Percentiles rank a stretch among this genome's conserved stretches.
Evolutionary conservation across 2,113 vertebrate genomes (phyloP).

Genomic region (Xiphophorus maculatus): DNA sequence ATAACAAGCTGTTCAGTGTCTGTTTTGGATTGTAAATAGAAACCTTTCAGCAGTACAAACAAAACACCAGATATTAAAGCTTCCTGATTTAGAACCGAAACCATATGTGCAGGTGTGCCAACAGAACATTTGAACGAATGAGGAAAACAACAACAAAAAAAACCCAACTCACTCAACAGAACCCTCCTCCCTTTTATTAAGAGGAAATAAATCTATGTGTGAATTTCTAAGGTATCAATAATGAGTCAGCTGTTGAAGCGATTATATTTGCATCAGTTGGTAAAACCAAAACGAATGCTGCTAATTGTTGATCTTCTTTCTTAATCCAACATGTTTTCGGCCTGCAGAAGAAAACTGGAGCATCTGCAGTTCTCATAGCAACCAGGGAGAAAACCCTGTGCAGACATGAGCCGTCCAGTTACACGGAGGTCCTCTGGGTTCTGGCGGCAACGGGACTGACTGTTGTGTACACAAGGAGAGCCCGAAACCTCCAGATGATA

Average conservation of each 20-base stretch:
- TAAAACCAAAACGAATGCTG: neutral
- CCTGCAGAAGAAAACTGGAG: neutral
- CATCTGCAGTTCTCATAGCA: neutral
- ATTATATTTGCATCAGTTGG: neutral
- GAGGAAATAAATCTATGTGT: neutral
- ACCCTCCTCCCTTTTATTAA: neutral
- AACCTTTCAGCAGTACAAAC: neutral
- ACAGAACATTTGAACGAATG: neutral
- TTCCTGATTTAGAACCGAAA: neutral
- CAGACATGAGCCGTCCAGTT: neutral
- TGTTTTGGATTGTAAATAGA: neutral
- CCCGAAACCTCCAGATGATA: neutral
- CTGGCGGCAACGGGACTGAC: neutral
- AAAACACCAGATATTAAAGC: constrained; percentile 6
- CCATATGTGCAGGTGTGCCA: neutral
- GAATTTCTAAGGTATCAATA: neutral
- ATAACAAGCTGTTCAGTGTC: neutral
- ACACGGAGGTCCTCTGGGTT: too few relatives aligned
- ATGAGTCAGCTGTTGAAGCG: neutral
- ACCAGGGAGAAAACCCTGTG: neutral
- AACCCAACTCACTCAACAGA: neutral
- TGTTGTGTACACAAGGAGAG: neutral
- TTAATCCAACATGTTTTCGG: neutral
- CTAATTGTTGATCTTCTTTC: too few relatives aligned
- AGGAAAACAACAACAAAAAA: neutral